These are phyloP conservation scores for Sebastes oblongus DNA, from an alignment of 2,797 vertebrate genomes.

Conservation along the genomic window DNA sequence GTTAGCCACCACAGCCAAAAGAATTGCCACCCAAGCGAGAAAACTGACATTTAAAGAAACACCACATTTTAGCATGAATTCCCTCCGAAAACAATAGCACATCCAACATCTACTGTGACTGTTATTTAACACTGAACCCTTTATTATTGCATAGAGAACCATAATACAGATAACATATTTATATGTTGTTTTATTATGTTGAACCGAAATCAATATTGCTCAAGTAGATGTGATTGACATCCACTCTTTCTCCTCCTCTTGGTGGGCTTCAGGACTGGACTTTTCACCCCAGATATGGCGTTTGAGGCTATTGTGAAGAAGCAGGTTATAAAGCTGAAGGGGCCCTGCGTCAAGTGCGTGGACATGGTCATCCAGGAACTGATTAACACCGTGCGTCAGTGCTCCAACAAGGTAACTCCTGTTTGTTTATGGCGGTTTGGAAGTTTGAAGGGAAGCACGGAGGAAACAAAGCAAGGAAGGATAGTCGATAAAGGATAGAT, in stretches of 20 bases:
- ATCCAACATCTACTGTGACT: neutral
- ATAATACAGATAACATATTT: constrained; percentile 1
- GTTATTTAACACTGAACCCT: neutral
- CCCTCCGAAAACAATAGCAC: constrained; percentile 15
- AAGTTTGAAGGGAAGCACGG: neutral
- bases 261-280: constrained; percentile 76
- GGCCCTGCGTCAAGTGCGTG: constrained; percentile 94
- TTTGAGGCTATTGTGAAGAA: constrained; percentile 99
- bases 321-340: constrained; percentile 94
- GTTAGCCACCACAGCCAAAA: constrained; percentile 35
- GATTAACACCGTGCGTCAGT: constrained; percentile 96
- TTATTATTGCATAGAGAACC: neutral
- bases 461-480: neutral
- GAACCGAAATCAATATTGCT: neutral
- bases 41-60: constrained; percentile 40
- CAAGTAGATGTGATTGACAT: neutral
- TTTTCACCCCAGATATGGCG: constrained; percentile 97
- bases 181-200: neutral
- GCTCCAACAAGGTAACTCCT: constrained; percentile 88
- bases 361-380: constrained; percentile 97
- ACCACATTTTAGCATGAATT: constrained; percentile 11
- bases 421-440: neutral
- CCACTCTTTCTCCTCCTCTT: neutral
- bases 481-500: neutral
- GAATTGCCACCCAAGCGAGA: constrained; percentile 37